phyloP scores from a whole-genome alignment of 2,113 vertebrate genomes.

The Ictalurus furcatus region DNA sequence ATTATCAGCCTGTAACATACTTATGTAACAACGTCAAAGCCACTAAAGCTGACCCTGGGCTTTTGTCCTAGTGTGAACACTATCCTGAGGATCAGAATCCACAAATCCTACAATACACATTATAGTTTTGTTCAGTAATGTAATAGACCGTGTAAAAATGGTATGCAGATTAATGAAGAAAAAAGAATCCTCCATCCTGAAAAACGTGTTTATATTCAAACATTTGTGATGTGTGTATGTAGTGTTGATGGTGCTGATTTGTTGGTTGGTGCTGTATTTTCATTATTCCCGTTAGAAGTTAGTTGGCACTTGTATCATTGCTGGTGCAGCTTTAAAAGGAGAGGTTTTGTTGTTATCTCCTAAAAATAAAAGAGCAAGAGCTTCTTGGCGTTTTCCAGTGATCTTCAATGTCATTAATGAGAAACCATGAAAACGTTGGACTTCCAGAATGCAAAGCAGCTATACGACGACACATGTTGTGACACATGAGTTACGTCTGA shows the following conservation, averaged over 20 bases:
- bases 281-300: background rate
- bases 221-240: background rate
- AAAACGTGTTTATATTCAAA: background rate
- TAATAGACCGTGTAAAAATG: background rate
- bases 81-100: background rate
- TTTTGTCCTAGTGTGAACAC: background rate
- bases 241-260: background rate
- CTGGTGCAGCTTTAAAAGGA: background rate
- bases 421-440: background rate
- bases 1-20: slow-evolving; percentile 19
- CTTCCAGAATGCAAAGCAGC: background rate
- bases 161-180: background rate
- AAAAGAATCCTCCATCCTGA: background rate
- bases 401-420: background rate
- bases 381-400: background rate
- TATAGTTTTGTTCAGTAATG: background rate
- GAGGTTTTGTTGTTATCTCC: background rate
- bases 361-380: background rate
- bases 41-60: slow-evolving; percentile 2
- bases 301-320: background rate
- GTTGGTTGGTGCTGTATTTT: background rate
- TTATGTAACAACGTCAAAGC: slow-evolving; percentile 20
- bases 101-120: background rate
- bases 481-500: background rate
- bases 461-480: background rate